Base-by-base conservation (phyloP, 30 jellyfish, hydroid and myxozoan species). In the Pseudorhiza aurosa region DNA sequence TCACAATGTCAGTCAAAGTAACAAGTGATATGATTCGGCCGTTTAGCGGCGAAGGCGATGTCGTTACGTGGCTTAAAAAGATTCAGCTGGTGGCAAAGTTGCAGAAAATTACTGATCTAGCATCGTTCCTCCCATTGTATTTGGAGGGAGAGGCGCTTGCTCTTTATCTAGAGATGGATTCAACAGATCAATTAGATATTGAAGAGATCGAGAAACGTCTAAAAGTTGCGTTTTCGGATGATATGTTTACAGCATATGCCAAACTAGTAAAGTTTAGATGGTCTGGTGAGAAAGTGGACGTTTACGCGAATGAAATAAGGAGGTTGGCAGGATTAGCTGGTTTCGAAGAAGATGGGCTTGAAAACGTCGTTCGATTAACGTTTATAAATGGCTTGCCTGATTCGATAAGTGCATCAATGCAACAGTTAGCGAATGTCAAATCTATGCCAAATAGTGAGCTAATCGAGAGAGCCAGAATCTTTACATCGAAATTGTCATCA, bases 111-210 rank as follows among this genome's bases (percentile, higher is more conserved):
- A 27, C 47, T 25, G 83, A 69, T 40, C n/a, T 69, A 77, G 83
- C 75, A 21, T n/a, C 40, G 12, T 69, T 69, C 33, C 49, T 69
- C 2, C 83, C 72, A 21, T 69, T 1, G 72, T 69, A 26, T 0
- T 69, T 69, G 72, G 72, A 69, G 12, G 83, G 83, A 27, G 72
- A 27, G 30, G 83, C 83, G n/a, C 51, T 69, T 43, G 83, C 83
- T 69, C 45, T 69, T 44, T 69, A 69, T 42, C 35, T 26, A 63
- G 62, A 69, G 72, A 32, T 65, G 80, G 22, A 29, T 30, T 25
- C 15, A 22, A 9, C 57, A 29, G 59, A 65, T 29, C 60, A 46
- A 46, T 46, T 46, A 14, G 60, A 4, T 46, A 27, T 46, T 46
- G 60, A 46, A 12, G 60, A 65, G 60, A 39, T 69, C 11, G 25